Conservation (phyloP, 2,113 vertebrate genomes). For the Mohoua ochrocephala region DNA sequence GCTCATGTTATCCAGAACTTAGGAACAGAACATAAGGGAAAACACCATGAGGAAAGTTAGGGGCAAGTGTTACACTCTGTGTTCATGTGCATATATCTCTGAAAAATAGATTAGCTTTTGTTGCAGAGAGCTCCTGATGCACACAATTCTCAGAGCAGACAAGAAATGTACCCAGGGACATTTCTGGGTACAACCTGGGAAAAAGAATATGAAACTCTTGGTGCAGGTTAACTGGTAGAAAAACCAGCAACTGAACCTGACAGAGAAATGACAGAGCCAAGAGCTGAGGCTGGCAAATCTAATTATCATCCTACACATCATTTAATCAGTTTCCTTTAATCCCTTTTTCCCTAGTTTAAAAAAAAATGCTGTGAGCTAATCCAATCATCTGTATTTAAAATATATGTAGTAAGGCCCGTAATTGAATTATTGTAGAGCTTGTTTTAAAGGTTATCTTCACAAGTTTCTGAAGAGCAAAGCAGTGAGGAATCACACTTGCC, state of each 20-base stretch:
- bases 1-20: slow-evolving; percentile 67
- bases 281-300: background rate
- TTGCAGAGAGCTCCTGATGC: background rate
- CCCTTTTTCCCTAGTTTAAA: background rate
- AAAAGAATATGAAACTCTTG: background rate
- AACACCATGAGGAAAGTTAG: background rate
- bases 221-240: background rate
- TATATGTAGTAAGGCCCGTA: background rate
- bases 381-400: slow-evolving; percentile 8
- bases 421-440: background rate
- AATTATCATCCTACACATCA: background rate
- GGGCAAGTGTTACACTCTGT: background rate
- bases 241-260: background rate
- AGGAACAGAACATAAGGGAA: background rate
- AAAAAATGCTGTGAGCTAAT: background rate
- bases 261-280: background rate
- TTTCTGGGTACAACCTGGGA: background rate
- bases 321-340: background rate
- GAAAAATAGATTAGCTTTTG: background rate
- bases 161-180: background rate
- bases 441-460: background rate
- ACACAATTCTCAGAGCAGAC: background rate
- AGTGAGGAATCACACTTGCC: background rate
- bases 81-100: background rate
- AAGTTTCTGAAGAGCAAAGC: background rate